A percentile compares a stretch with the other conserved stretches of the same genome.
Evolutionary conservation across 2,113 vertebrate genomes (phyloP).

Genomic region (Lepisosteus oculatus): DNA sequence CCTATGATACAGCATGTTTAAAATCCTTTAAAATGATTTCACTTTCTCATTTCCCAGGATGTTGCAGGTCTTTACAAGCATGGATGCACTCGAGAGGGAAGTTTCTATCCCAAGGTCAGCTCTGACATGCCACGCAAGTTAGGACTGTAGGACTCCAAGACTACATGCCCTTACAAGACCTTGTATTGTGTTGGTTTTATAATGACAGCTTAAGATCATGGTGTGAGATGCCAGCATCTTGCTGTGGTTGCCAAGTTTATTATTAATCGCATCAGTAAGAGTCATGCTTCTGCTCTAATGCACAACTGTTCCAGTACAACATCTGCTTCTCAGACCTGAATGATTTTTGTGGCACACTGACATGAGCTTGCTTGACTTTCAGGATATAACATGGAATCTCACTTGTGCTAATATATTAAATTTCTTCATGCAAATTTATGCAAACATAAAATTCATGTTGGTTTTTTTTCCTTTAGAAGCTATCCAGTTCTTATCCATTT

Average conservation of each 20-base stretch:
- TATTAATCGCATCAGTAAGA: conserved; percentile 12
- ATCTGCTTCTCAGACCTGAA: conserved; percentile 20
- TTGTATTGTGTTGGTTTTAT: background rate
- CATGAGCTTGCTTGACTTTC: too few relatives aligned
- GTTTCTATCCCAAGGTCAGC: background rate
- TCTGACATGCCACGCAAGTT: background rate
- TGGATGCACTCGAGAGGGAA: background rate
- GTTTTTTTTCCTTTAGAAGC: too few relatives aligned
- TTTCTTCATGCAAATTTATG: too few relatives aligned
- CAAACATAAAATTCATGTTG: too few relatives aligned
- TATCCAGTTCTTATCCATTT: too few relatives aligned
- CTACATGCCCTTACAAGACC: background rate
- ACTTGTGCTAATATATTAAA: too few relatives aligned
- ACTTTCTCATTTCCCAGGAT: background rate
- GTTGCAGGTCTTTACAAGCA: background rate
- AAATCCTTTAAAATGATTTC: conserved; percentile 1
- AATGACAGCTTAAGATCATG: background rate
- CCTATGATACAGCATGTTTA: background rate
- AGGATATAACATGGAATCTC: too few relatives aligned
- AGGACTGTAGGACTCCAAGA: background rate
- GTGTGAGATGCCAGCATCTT: conserved; percentile 7
- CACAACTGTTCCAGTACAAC: conserved; percentile 5
- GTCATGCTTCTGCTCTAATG: background rate
- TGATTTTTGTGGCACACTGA: background rate
- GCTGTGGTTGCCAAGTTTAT: conserved; percentile 15